These are phyloP conservation scores for Pagrus major DNA, from an alignment of 2,113 vertebrate genomes.

Conservation along the genomic window DNA sequence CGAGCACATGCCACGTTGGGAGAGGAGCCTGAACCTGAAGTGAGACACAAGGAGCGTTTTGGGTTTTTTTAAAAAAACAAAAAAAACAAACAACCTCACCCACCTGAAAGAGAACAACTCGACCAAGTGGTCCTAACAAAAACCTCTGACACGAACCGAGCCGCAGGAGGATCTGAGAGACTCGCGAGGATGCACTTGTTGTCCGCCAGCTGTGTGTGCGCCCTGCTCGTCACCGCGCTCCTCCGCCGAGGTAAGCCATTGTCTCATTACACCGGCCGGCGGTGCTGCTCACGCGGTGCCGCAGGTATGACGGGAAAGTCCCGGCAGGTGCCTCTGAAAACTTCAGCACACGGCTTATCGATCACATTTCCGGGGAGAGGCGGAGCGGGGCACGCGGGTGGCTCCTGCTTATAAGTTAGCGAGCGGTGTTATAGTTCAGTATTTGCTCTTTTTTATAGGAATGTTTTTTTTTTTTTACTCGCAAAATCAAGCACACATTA, in stretches of 20 bases:
- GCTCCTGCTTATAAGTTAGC: constrained; percentile 7
- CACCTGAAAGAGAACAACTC: not conserved
- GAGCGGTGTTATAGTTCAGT: not conserved
- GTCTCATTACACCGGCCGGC: not conserved
- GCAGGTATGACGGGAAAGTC: constrained; percentile 26
- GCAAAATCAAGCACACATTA: too few species aligned
- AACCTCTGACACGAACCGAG: constrained; percentile 15
- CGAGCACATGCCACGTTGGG: constrained; percentile 67
- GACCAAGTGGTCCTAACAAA: constrained; percentile 35
- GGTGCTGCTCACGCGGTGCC: not conserved
- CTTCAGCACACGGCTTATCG: constrained; percentile 37
- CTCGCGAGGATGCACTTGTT: constrained; percentile 82
- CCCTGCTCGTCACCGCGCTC: constrained; percentile 62
- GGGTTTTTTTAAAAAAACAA: too few species aligned
- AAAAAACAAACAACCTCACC: too few species aligned
- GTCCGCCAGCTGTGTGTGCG: constrained; percentile 66
- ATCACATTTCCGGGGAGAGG: not conserved
- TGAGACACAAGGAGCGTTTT: not conserved
- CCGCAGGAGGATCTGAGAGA: constrained; percentile 55
- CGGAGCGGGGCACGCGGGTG: not conserved
- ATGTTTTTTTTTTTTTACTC: too few species aligned
- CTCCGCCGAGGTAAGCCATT: constrained; percentile 73
- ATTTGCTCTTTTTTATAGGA: too few species aligned
- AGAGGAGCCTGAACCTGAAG: constrained; percentile 43
- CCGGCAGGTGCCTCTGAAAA: constrained; percentile 44